Percentiles rank a stretch among this genome's conserved stretches.
These are phyloP conservation scores for Andrena trimmerana DNA, from an alignment of 2,888 invertebrate genomes.

Conservation along the genomic window DNA sequence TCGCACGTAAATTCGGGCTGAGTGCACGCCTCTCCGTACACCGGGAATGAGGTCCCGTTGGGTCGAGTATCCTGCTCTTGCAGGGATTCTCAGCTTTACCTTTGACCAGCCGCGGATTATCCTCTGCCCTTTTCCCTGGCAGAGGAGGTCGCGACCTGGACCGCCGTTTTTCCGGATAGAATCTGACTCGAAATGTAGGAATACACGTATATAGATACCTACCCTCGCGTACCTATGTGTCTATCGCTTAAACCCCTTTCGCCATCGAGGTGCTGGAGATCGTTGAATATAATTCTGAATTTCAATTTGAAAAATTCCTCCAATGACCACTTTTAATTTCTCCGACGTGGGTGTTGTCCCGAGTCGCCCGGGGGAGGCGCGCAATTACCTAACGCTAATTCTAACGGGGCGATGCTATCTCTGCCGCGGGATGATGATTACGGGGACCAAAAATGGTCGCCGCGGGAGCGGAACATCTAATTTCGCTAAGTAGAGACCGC, in stretches of 20 bases:
- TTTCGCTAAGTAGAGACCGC: constrained; percentile 55
- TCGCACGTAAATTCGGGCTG: constrained; percentile 76
- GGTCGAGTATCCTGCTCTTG: constrained; percentile 56
- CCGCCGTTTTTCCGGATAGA: not conserved
- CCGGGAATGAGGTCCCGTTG: constrained; percentile 55
- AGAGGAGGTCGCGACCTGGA: not conserved
- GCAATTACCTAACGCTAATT: constrained; percentile 60
- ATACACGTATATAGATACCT: not conserved
- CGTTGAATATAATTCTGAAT: not conserved
- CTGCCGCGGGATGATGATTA: constrained; percentile 52
- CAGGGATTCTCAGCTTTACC: constrained; percentile 56
- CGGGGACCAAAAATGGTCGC: constrained; percentile 24
- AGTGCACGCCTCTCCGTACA: constrained; percentile 62
- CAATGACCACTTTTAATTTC: not conserved
- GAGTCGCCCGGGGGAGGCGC: not conserved
- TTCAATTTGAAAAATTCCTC: not conserved
- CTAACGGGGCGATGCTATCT: constrained; percentile 56
- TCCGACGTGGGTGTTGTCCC: not conserved
- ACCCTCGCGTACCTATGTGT: not conserved
- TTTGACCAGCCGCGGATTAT: constrained; percentile 36
- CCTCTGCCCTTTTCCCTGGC: constrained; percentile 22
- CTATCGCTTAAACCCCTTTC: too few species aligned
- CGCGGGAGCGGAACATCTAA: constrained; percentile 48
- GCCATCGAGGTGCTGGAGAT: too few species aligned
- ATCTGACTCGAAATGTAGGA: not conserved